Evolutionary conservation across 2,888 invertebrate species (phyloP), one percentile per base, ranked within the genome.

Genomic region (Folsomia manolachei): DNA sequence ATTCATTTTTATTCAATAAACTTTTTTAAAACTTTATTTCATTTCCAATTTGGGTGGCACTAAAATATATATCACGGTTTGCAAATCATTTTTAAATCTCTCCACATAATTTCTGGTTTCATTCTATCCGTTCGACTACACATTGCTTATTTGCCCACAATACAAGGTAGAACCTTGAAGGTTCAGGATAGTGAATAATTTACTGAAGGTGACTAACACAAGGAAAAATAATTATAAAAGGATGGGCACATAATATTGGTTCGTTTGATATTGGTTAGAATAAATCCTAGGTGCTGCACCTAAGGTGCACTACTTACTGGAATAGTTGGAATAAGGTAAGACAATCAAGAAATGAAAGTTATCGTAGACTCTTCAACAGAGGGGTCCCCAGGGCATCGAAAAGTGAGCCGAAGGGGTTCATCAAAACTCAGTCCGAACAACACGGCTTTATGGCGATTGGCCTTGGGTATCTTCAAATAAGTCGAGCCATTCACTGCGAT

Each of bases 401-500:
- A 71, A 70, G 75, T 78, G 21, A 81, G 74, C 7, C 70, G 75
- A 25, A 81, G 72, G 19, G 80, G 79, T 67, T 79, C 75, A 27
- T 70, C 70, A 60, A 82, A 70, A 72, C 81, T 77, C 27, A 82
- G 74, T 56, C 81, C 80, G 72, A 80, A 80, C 9, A 82, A 75
- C 27, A 82, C 76, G 23, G 80, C 81, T 72, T 81, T 81, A 60
- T 77, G 76, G 26, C 81, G 75, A 67, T 77, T 77, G 19, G 81
- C 78, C 39, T 81, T 77, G 1, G 79, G 79, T 39, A 81, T 80
- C 70, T 75, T 75, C 14, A 81, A 77, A 66, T 79, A 79, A 23
- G 79, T 71, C 62, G 67, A 73, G 9, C 79, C 81, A 69, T 82
- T 81, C 21, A 81, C 81, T 56, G 74, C 81, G 68, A 82, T 81